A percentile compares a stretch with the other conserved stretches of the same genome.
phyloP scores from a whole-genome alignment of 2,888 invertebrate genomes.

The Lithophane leautieri region DNA sequence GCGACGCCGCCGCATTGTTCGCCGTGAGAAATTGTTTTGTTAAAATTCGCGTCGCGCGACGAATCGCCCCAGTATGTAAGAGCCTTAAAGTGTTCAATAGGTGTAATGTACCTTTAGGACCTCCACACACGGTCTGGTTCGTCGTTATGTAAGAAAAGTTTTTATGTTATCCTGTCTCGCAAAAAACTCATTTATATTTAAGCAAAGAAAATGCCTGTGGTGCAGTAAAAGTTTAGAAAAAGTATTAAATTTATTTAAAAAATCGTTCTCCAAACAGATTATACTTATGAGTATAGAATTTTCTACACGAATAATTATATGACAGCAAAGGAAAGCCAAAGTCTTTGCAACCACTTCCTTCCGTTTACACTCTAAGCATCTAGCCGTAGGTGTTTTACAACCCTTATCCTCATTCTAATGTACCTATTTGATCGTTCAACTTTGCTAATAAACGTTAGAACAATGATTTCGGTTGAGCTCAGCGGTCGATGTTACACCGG shows the following conservation, averaged over 20 bases:
- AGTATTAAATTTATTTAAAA: not conserved
- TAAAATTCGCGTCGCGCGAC: too few species aligned
- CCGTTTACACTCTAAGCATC: slow-evolving; percentile 35
- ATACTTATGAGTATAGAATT: slow-evolving; percentile 7
- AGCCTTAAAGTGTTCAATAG: slow-evolving; percentile 60
- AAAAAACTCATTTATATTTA: not conserved
- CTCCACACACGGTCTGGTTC: not conserved
- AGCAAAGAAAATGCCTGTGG: not conserved
- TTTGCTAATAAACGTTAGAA: slow-evolving; percentile 75
- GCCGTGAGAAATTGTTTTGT: too few species aligned
- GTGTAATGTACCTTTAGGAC: slow-evolving; percentile 23
- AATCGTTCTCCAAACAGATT: not conserved
- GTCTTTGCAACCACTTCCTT: slow-evolving; percentile 27
- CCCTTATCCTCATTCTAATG: slow-evolving; percentile 59
- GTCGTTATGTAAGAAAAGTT: not conserved
- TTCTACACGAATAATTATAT: slow-evolving; percentile 3
- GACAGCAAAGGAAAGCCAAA: slow-evolving; percentile 20
- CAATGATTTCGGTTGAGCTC: slow-evolving; percentile 69
- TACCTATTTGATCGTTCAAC: slow-evolving; percentile 70
- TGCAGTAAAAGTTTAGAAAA: not conserved
- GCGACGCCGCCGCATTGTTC: too few species aligned
- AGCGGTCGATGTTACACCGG: slow-evolving; percentile 67
- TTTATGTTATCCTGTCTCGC: not conserved
- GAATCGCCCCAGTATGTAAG: too few species aligned
- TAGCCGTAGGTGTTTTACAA: slow-evolving; percentile 34